Percentiles rank a stretch among this genome's conserved stretches.
Evolutionary conservation across 2,797 vertebrate species (phyloP).

Genomic region (Acrocephalus scirpaceus): DNA sequence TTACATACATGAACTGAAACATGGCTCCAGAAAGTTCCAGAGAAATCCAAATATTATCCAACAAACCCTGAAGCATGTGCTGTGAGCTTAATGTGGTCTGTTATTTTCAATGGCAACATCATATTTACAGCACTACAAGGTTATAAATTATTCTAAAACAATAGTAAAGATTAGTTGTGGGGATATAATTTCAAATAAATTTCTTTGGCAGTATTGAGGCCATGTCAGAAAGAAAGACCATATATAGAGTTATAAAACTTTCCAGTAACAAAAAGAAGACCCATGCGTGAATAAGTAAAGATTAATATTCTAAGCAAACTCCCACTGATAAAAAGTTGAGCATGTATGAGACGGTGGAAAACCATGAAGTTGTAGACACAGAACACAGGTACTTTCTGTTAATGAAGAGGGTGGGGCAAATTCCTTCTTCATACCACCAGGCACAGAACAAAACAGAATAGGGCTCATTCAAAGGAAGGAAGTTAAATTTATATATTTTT

Average conservation of each 20-base stretch:
- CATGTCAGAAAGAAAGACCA: background rate
- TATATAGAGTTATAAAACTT: background rate
- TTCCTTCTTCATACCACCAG: background rate
- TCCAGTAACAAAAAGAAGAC: background rate
- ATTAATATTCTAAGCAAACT: background rate
- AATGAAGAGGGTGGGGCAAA: background rate
- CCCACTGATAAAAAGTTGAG: background rate
- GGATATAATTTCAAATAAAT: background rate
- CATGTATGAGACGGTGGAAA: background rate
- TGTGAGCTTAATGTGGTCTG: background rate
- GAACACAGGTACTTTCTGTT: background rate
- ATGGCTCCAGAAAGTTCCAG: background rate
- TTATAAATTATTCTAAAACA: background rate
- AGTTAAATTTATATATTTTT: background rate
- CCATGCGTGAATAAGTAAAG: background rate
- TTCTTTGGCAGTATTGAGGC: background rate
- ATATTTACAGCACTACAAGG: background rate
- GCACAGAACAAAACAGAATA: background rate
- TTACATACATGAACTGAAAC: background rate
- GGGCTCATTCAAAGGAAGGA: background rate
- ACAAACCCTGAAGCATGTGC: background rate
- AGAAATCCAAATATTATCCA: background rate
- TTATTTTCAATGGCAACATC: background rate
- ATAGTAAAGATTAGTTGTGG: background rate
- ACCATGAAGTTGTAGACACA: background rate